A percentile compares a stretch with the other conserved stretches of the same genome.
phyloP scores from a whole-genome alignment of 2,797 vertebrate genomes.

The Heterohyrax brucei region DNA sequence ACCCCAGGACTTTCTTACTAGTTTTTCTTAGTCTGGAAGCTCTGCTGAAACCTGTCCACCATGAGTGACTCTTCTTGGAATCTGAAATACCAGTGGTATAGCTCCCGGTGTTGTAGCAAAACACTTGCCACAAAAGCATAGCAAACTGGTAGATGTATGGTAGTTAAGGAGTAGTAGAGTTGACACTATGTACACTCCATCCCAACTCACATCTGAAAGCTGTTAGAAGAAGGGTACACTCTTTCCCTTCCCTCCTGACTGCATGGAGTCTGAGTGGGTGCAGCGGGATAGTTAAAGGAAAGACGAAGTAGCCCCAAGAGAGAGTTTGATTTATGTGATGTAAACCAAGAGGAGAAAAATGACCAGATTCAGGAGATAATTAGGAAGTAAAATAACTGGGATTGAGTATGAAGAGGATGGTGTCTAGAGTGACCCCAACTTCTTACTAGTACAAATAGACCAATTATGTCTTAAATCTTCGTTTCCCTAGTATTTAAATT shows the following conservation, averaged over 20 bases:
- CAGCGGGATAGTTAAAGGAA: background rate
- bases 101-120: background rate
- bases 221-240: background rate
- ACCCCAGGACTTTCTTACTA: background rate
- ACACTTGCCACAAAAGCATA: background rate
- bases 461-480: background rate
- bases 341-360: background rate
- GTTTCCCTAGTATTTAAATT: background rate
- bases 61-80: background rate
- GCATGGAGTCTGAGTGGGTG: background rate
- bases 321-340: background rate
- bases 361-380: background rate
- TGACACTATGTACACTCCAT: background rate
- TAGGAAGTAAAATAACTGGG: background rate
- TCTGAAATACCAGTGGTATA: background rate
- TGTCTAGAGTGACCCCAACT: background rate
- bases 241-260: background rate
- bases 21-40: background rate
- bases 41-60: background rate
- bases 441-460: background rate
- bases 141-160: background rate
- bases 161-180: background rate
- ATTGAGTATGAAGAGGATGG: background rate
- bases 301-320: background rate
- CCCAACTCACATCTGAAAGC: background rate